Evolutionary conservation across 2,888 invertebrate genomes (phyloP).

Genomic region (Pterobdella sp.): DNA sequence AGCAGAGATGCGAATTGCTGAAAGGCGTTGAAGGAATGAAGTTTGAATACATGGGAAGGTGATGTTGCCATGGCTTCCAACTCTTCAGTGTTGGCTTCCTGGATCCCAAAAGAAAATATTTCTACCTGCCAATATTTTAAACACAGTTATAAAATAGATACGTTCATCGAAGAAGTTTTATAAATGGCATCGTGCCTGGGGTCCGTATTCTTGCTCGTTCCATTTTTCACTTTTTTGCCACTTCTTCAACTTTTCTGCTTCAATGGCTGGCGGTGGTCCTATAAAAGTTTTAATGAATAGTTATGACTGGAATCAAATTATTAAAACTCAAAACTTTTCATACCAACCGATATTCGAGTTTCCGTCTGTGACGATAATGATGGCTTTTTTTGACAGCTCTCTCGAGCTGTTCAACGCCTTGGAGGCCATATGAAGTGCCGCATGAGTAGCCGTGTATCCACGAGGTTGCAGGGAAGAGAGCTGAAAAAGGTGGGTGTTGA

Average conservation of each 20-base stretch:
- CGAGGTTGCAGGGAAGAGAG: slow-evolving; percentile 33
- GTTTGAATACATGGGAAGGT: slow-evolving; percentile 39
- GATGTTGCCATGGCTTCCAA: slow-evolving; percentile 38
- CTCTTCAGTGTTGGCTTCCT: slow-evolving; percentile 39
- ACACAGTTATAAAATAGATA: too few relatives aligned
- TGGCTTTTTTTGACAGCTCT: slow-evolving; percentile 36
- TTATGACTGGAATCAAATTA: neutral
- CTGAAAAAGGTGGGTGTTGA: slow-evolving; percentile 29
- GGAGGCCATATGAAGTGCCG: slow-evolving; percentile 36
- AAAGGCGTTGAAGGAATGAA: slow-evolving; percentile 39
- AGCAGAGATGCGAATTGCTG: slow-evolving; percentile 38
- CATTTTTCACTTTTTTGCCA: neutral
- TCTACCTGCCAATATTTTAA: slow-evolving; percentile 37
- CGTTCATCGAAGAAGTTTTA: neutral
- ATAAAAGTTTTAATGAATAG: neutral
- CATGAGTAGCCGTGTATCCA: slow-evolving; percentile 41
- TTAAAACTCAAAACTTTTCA: neutral
- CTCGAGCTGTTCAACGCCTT: slow-evolving; percentile 33
- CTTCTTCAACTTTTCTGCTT: neutral
- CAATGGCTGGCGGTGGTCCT: neutral
- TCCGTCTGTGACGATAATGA: slow-evolving; percentile 41
- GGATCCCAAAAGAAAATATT: slow-evolving; percentile 40
- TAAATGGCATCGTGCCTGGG: neutral
- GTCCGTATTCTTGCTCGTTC: neutral
- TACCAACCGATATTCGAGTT: slow-evolving; percentile 40